Percentiles rank a stretch among this genome's conserved stretches.
Conservation (phyloP, 2,888 invertebrate species). For the Polydrusus pterygomalis region DNA sequence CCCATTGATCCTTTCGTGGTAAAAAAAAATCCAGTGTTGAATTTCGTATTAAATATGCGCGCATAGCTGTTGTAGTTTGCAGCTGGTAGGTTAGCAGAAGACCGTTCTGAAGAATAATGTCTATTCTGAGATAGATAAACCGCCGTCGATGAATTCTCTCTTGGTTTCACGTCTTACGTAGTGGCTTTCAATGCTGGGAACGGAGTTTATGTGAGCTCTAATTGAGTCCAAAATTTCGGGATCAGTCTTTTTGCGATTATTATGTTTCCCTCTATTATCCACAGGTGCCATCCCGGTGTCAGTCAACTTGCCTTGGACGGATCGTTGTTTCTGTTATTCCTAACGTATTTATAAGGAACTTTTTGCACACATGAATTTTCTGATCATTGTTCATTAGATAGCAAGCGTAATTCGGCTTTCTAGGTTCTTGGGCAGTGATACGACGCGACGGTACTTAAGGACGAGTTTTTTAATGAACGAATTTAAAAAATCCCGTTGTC, state of each 20-base stretch:
- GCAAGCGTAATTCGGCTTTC: constrained; percentile 13
- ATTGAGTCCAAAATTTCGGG: constrained; percentile 6
- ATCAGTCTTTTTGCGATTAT: background rate
- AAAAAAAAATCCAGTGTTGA: constrained; percentile 31
- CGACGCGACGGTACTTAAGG: constrained; percentile 18
- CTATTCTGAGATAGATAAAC: constrained; percentile 23
- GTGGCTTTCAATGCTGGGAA: constrained; percentile 41
- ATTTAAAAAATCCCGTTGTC: constrained; percentile 17
- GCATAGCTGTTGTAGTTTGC: constrained; percentile 18
- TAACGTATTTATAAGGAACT: constrained; percentile 38
- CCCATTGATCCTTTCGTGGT: background rate
- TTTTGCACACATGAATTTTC: constrained; percentile 38
- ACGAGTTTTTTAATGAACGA: constrained; percentile 2
- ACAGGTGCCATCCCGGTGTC: constrained; percentile 7
- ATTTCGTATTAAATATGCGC: constrained; percentile 22
- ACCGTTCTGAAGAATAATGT: constrained; percentile 3
- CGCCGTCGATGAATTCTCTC: constrained; percentile 27
- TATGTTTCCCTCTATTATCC: constrained; percentile 7
- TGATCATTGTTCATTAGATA: constrained; percentile 6
- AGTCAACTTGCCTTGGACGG: constrained; percentile 14
- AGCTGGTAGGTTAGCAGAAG: constrained; percentile 1
- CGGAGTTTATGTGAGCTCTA: constrained; percentile 27
- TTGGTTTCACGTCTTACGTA: background rate
- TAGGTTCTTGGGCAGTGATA: constrained; percentile 9
- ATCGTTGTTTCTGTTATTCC: constrained; percentile 34